phyloP scores from a whole-genome alignment of 1,140 invertebrate genomes.

The Drosophila dunni region DNA sequence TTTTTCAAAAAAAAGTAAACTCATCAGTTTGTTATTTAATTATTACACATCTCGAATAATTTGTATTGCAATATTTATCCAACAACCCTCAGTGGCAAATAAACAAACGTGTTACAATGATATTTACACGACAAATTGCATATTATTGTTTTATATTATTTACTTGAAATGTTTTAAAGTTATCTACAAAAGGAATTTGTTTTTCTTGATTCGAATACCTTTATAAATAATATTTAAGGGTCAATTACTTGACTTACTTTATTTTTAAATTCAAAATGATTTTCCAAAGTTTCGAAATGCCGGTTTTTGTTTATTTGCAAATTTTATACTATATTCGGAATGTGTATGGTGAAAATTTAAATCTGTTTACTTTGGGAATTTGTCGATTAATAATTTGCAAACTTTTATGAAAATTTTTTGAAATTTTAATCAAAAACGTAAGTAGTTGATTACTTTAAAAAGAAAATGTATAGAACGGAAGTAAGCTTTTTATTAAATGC shows the following conservation, averaged over 20 bases:
- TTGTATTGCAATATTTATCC: constrained; percentile 20
- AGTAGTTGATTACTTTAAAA: too few relatives aligned
- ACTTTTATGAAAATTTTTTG: too few relatives aligned
- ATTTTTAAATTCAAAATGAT: too few relatives aligned
- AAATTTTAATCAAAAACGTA: too few relatives aligned
- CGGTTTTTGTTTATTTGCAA: too few relatives aligned
- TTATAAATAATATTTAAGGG: background rate
- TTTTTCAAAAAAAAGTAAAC: background rate
- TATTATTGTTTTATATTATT: constrained; percentile 11
- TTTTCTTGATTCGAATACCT: background rate
- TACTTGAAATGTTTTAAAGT: background rate
- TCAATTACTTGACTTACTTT: background rate
- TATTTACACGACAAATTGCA: constrained; percentile 25
- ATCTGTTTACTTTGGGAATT: too few relatives aligned
- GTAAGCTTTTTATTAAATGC: constrained; percentile 16
- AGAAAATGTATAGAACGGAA: background rate
- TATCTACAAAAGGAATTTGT: constrained; percentile 1
- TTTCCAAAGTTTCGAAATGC: too few relatives aligned
- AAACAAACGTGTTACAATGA: constrained; percentile 21
- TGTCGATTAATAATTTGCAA: too few relatives aligned
- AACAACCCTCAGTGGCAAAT: constrained; percentile 7
- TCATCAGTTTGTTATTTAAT: background rate
- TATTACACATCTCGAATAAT: too few relatives aligned
- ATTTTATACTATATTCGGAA: too few relatives aligned
- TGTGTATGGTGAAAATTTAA: too few relatives aligned